A percentile compares a stretch with the other conserved stretches of the same genome.
phyloP scores from a whole-genome alignment of 2,888 invertebrate genomes.

The Macropis europaea region DNA sequence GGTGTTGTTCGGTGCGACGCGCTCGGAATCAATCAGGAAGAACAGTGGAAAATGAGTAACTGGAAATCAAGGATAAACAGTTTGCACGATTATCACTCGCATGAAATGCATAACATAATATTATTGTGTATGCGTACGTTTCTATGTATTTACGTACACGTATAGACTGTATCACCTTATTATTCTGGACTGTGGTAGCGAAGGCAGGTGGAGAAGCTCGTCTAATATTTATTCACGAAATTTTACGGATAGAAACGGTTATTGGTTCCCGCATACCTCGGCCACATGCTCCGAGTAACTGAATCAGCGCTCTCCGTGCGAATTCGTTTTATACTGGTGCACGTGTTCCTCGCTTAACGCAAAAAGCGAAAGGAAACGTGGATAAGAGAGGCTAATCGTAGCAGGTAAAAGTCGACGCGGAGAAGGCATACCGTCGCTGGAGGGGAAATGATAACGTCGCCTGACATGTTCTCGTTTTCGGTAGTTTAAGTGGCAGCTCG shows the following conservation, averaged over 20 bases:
- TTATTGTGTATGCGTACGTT: not conserved
- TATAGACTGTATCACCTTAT: not conserved
- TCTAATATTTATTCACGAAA: not conserved
- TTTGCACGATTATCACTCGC: not conserved
- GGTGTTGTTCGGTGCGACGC: not conserved
- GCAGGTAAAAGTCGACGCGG: slow-evolving; percentile 39
- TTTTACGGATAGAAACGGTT: not conserved
- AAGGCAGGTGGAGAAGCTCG: not conserved
- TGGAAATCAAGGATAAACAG: not conserved
- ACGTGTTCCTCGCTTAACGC: slow-evolving; percentile 43
- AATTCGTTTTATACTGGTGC: slow-evolving; percentile 71
- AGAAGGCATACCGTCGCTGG: not conserved
- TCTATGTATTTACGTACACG: not conserved
- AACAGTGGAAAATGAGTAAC: not conserved
- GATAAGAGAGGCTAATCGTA: slow-evolving; percentile 25
- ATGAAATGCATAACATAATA: not conserved
- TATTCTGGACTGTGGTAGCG: not conserved
- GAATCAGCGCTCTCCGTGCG: slow-evolving; percentile 64
- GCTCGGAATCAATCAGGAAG: not conserved
- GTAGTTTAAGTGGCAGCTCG: not conserved
- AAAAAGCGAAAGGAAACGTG: slow-evolving; percentile 48
- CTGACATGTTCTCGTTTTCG: slow-evolving; percentile 2
- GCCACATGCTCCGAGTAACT: slow-evolving; percentile 65
- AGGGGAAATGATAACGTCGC: slow-evolving; percentile 38
- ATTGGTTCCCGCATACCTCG: slow-evolving; percentile 1